Conservation (phyloP, 2,888 invertebrate species). For the Dione vanillae region DNA sequence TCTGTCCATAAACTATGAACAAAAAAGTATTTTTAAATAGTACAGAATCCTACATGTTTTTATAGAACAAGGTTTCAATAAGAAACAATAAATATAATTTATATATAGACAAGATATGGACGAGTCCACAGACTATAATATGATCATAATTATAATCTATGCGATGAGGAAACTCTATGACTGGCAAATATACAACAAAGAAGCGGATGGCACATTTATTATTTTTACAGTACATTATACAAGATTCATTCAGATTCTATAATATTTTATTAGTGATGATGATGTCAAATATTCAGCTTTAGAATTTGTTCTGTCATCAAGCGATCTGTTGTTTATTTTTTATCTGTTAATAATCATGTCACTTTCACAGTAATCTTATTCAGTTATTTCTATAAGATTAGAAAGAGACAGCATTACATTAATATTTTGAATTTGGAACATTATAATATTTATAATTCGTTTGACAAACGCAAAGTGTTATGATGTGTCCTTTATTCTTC, state of each 20-base stretch:
- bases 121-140: conserved; percentile 62
- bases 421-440: too few species aligned
- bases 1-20: background rate
- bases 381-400: conserved; percentile 7
- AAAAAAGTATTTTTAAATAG: too few species aligned
- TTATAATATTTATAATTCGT: too few species aligned
- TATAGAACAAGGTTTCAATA: conserved; percentile 30
- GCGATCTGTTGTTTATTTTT: conserved; percentile 2
- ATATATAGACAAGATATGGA: conserved; percentile 60
- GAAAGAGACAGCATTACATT: background rate
- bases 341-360: background rate
- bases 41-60: background rate
- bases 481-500: too few species aligned
- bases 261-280: conserved; percentile 50
- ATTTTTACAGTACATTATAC: conserved; percentile 58
- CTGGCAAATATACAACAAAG: conserved; percentile 73
- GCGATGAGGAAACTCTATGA: conserved; percentile 50
- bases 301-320: conserved; percentile 4
- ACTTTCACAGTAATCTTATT: conserved; percentile 1
- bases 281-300: conserved; percentile 2
- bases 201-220: conserved; percentile 80
- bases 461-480: too few species aligned
- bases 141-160: conserved; percentile 50
- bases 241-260: conserved; percentile 62
- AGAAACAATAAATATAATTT: conserved; percentile 32